Evolutionary conservation across 2,113 vertebrate species (phyloP), one percentile per base, ranked within the genome.

Genomic region (Tenrec ecaudatus): DNA sequence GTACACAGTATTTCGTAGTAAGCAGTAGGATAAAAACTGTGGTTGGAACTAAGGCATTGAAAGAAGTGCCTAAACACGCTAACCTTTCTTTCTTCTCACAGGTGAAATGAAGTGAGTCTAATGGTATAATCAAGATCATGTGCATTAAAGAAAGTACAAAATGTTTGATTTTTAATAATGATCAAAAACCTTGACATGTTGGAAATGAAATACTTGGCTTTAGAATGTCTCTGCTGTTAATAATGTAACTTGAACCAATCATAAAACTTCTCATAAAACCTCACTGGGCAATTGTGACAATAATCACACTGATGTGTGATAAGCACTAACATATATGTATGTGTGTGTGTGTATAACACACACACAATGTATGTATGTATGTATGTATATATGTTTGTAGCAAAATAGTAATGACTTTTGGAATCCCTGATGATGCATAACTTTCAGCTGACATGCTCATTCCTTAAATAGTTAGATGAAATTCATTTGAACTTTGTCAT

Each of bases 181-280:
- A 57, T 43, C 69, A 76, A 88, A 16, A 75, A 40, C 36, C 36
- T 69, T 90, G 19, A 3, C 47, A 79, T 8, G 60, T 16, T 62
- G 43, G 43, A 38, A 90, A 71, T 43, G 5, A 79, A 80, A 53
- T 36, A 25, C 3, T 12, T 62, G 27, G 1, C 27, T 86, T 92
- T 31, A 10, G 15, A 60, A 36, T n/a, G 86, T 6, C 9, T 89
- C 78, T 92, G 20, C 17, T 89, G 91, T 47, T 94, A 76, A 82
- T 33, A 33, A 22, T 47, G 31, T 38, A 5, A 66, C 31, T 83
- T 91, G 16, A 86, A 64, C 6, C 71, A 58, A 64, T 71, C 27
- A 19, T 11, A 6, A 19, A 64, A 36, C 11, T 82, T 40, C 16
- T 84, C 14, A 47, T 88, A 40, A 57, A 62, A 20, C 81, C 53